These are phyloP conservation scores for Pseudomyrmex dendroicus DNA, from an alignment of 1,140 invertebrate species.

Conservation along the genomic window DNA sequence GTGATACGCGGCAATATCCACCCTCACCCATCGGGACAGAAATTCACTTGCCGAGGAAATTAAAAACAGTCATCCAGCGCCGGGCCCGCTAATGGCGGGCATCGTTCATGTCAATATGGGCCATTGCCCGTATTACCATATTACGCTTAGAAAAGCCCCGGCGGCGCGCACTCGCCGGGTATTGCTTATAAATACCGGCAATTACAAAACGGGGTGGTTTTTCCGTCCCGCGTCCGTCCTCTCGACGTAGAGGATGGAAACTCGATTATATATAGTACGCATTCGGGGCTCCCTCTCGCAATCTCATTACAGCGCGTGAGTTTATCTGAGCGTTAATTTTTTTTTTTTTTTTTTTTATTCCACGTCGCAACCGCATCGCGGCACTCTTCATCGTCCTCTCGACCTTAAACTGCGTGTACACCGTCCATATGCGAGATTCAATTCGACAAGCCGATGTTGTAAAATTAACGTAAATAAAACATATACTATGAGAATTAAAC, in stretches of 20 bases:
- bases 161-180: constrained; percentile 70
- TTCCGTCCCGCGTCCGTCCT: constrained; percentile 46
- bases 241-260: constrained; percentile 71
- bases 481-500: constrained; percentile 16
- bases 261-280: constrained; percentile 74
- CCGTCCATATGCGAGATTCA: constrained; percentile 52
- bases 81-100: constrained; percentile 82
- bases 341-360: constrained; percentile 1
- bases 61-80: constrained; percentile 84
- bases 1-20: constrained; percentile 85
- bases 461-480: neutral
- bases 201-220: constrained; percentile 80
- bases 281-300: constrained; percentile 63
- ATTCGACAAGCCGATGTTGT: constrained; percentile 25
- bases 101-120: constrained; percentile 86
- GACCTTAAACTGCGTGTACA: constrained; percentile 3
- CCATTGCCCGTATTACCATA: constrained; percentile 86
- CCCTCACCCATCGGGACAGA: constrained; percentile 78
- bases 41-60: constrained; percentile 85
- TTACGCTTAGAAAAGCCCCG: constrained; percentile 79
- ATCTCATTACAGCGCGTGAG: constrained; percentile 67
- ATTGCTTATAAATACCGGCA: constrained; percentile 85
- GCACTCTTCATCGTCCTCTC: constrained; percentile 15
- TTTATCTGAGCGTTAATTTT: constrained; percentile 58
- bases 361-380: too few species aligned